A percentile compares a stretch with the other conserved stretches of the same genome.
phyloP scores from a whole-genome alignment of 2,113 vertebrate genomes.

The Pedionomus torquatus region DNA sequence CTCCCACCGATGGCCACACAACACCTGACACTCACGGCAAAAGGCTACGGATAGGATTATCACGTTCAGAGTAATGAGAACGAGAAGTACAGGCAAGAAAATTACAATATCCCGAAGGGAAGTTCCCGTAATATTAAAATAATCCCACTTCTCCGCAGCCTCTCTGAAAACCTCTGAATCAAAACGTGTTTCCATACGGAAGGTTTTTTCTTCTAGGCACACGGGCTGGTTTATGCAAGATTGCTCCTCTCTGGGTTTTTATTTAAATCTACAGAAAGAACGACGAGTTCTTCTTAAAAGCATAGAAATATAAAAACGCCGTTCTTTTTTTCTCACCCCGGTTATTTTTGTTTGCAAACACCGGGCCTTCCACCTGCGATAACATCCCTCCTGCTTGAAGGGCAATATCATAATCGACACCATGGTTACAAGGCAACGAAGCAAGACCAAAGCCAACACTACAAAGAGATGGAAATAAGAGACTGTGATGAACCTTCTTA shows the following conservation, averaged over 20 bases:
- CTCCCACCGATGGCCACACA: neutral
- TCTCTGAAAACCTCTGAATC: neutral
- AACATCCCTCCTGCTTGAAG: neutral
- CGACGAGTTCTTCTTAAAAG: neutral
- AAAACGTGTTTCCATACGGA: neutral
- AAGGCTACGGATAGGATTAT: neutral
- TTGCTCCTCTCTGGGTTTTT: neutral
- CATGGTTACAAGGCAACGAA: neutral
- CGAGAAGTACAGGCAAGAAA: constrained; percentile 39
- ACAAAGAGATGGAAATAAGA: constrained; percentile 59
- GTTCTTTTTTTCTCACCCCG: neutral
- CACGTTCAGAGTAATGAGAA: constrained; percentile 18
- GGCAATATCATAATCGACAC: neutral
- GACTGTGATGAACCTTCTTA: neutral
- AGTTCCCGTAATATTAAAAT: constrained; percentile 32
- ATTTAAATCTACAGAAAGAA: constrained; percentile 30
- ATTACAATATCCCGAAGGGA: constrained; percentile 47
- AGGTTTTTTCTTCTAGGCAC: neutral
- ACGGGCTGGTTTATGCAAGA: neutral
- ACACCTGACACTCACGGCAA: neutral
- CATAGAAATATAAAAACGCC: neutral
- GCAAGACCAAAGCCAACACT: constrained; percentile 3
- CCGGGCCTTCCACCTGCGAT: neutral
- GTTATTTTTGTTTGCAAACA: constrained; percentile 22
- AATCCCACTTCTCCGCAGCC: neutral